A percentile compares a stretch with the other conserved stretches of the same genome.
Evolutionary conservation across 2,888 invertebrate species (phyloP).

Genomic region (Pyrgus malvae): DNA sequence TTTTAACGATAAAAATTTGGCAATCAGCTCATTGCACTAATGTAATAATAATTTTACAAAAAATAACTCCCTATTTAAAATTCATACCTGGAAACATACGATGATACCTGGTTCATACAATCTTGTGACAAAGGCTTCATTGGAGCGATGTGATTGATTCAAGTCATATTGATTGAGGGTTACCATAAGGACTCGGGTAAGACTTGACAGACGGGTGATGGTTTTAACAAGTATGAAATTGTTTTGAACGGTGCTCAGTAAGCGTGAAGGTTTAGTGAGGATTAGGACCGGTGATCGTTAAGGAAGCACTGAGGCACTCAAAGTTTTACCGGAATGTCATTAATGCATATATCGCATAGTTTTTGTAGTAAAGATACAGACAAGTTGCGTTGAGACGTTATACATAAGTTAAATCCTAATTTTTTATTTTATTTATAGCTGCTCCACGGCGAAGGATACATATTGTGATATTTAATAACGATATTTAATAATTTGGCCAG

Average conservation of each 20-base stretch:
- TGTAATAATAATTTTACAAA: not conserved
- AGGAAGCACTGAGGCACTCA: constrained; percentile 37
- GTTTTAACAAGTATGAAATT: constrained; percentile 77
- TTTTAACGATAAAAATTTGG: too few species aligned
- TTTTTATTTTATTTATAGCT: too few species aligned
- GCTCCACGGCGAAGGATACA: too few species aligned
- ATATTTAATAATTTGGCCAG: too few species aligned
- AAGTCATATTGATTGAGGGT: constrained; percentile 44
- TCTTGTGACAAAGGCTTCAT: not conserved
- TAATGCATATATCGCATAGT: too few species aligned
- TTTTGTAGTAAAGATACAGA: too few species aligned
- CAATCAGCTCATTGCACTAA: too few species aligned
- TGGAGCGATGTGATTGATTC: not conserved
- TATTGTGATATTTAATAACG: too few species aligned
- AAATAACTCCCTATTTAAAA: not conserved
- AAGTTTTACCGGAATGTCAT: too few species aligned
- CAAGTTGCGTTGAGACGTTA: too few species aligned
- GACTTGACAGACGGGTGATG: constrained; percentile 42
- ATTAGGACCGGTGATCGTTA: constrained; percentile 60
- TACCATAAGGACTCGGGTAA: constrained; percentile 37
- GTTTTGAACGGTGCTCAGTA: constrained; percentile 72
- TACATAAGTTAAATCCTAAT: too few species aligned
- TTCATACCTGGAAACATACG: too few species aligned
- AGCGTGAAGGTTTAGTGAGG: constrained; percentile 75
- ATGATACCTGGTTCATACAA: not conserved